Evolutionary conservation across 2,888 invertebrate genomes (phyloP), one percentile per base, ranked within the genome.

Genomic region (Rhaphigaster nebulosa): DNA sequence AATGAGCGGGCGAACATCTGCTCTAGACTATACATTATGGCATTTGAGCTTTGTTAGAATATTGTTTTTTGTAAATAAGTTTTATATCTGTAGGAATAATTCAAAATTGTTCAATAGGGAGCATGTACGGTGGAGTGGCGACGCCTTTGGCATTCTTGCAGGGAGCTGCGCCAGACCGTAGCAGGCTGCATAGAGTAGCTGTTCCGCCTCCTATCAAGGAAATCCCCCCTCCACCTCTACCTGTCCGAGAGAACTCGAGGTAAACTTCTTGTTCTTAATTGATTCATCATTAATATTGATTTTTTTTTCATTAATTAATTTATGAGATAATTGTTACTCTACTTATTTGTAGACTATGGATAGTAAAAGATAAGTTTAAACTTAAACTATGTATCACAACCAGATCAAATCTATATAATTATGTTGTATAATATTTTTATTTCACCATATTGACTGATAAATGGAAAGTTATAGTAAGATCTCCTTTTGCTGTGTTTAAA

Each of bases 111-210:
- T 88, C 45, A 88, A 91, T 93, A 93, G 94, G 92, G 87, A 93
- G 93, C 90, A 93, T 94, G 93, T 96, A 96, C 93, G 96, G 96
- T 0, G 96, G 96, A 29, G 96, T 96, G 18, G 96, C 96, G 0
- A 96, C 96, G 3, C 96, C 96, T 0, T 94, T 96, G 56, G 96
- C 96, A 34, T 95, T 96, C 94, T 94, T 96, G 80, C 96, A 96
- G 92, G 94, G 94, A 91, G 94, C 94, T 91, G 93, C 90, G 26
- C 91, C 92, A 34, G 92, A 92, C 54, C 91, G 91, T 87, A 92
- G 90, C 89, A 92, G 91, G 76, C 91, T 91, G 20, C 90, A 91
- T 18, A 87, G 91, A n/a, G 92, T 91, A 1, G 92, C 88, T 56
- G 91, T 60, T 88, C 94, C 92, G 95, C 90, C 91, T 29, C 95